These are phyloP conservation scores for Dolomedes plantarius DNA, from an alignment of 2,888 invertebrate species.

Conservation along the genomic window DNA sequence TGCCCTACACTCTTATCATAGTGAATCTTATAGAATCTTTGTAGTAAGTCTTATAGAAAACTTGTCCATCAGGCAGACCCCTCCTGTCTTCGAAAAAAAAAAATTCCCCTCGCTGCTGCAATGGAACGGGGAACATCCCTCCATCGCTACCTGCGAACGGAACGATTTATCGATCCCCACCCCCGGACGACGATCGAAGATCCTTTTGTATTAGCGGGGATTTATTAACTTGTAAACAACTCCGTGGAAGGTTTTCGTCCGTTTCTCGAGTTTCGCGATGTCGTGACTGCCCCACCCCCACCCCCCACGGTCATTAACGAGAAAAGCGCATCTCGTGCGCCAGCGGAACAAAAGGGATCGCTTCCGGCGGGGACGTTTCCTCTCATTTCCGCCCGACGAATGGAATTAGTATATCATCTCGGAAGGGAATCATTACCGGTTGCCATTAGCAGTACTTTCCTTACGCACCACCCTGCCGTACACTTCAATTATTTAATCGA, in stretches of 20 bases:
- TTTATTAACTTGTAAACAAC: slow-evolving; percentile 8
- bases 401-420: slow-evolving; percentile 42
- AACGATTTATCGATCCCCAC: neutral
- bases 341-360: neutral
- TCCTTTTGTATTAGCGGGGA: neutral
- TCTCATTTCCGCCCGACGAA: slow-evolving; percentile 41
- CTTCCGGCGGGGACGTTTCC: slow-evolving; percentile 30
- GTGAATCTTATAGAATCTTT: too few relatives aligned
- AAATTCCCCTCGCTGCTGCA: too few relatives aligned
- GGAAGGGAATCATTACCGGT: slow-evolving; percentile 30
- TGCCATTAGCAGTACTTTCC: slow-evolving; percentile 36
- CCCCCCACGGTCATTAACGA: slow-evolving; percentile 35
- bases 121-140: too few relatives aligned
- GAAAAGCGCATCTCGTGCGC: slow-evolving; percentile 24
- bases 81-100: too few relatives aligned
- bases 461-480: neutral
- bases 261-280: neutral
- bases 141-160: too few relatives aligned
- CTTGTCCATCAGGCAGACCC: too few relatives aligned
- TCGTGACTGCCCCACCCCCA: slow-evolving; percentile 4
- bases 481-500: slow-evolving; percentile 20
- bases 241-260: neutral
- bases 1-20: too few relatives aligned
- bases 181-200: neutral
- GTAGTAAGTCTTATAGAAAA: too few relatives aligned